A percentile compares a stretch with the other conserved stretches of the same genome.
Evolutionary conservation across 2,113 vertebrate genomes (phyloP).

Genomic region (Limanda limanda): DNA sequence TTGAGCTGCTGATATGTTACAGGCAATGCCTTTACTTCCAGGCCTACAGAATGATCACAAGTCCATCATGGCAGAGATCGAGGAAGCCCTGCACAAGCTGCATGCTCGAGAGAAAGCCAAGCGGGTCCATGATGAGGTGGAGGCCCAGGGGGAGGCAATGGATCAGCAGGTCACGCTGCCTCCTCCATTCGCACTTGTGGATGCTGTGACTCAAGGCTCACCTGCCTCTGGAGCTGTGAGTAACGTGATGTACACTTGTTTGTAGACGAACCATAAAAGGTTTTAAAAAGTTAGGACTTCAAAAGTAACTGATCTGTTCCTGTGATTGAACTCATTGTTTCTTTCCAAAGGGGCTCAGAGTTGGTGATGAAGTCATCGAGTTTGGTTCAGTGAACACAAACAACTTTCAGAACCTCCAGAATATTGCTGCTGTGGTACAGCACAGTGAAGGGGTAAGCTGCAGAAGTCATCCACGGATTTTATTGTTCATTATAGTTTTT

Average conservation of each 20-base stretch:
- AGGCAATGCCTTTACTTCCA: conserved; percentile 46
- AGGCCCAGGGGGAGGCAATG: conserved; percentile 77
- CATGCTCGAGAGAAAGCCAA: conserved; percentile 91
- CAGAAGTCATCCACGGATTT: neutral
- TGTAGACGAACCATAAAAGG: neutral
- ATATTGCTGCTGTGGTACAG: conserved; percentile 91
- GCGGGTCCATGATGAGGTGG: conserved; percentile 83
- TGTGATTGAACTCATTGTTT: conserved; percentile 14
- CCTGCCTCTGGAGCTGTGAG: conserved; percentile 90
- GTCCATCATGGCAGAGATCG: conserved; percentile 92
- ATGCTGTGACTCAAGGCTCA: conserved; percentile 87
- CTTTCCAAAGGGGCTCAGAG: conserved; percentile 86
- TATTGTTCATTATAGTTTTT: neutral
- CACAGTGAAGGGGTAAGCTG: conserved; percentile 93
- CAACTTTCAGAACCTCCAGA: conserved; percentile 94
- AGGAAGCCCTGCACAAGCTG: conserved; percentile 92
- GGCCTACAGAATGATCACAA: conserved; percentile 98
- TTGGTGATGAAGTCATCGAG: conserved; percentile 90
- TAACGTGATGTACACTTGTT: neutral
- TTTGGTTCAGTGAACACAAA: conserved; percentile 92
- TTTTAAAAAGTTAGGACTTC: neutral
- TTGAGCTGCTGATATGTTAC: neutral
- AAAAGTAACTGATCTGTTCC: neutral
- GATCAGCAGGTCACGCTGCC: conserved; percentile 69
- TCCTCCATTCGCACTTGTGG: conserved; percentile 88